A percentile compares a stretch with the other conserved stretches of the same genome.
Evolutionary conservation across 2,797 vertebrate species (phyloP).

Genomic region (Enteromius trimaculatus): DNA sequence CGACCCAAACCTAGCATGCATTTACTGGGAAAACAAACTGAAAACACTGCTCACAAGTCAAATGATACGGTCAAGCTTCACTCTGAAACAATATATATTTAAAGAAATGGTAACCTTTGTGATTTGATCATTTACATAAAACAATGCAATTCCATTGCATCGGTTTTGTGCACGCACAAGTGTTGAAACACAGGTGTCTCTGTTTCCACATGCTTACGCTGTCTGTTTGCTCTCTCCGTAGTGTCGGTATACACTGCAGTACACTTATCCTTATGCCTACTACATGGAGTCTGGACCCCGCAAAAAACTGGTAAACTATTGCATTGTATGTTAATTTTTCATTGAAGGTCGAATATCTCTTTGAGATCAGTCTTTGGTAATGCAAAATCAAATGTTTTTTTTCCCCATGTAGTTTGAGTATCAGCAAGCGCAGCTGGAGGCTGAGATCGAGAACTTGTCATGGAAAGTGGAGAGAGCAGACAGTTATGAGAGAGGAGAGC

Average conservation of each 20-base stretch:
- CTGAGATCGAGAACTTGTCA: constrained; percentile 98
- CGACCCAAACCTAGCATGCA: not conserved
- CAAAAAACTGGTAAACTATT: constrained; percentile 93
- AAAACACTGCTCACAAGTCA: not conserved
- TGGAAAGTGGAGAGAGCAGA: constrained; percentile 99
- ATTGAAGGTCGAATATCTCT: not conserved
- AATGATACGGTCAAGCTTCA: not conserved
- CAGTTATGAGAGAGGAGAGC: constrained; percentile 93
- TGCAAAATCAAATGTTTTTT: not conserved
- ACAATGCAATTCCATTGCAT: not conserved
- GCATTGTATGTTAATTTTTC: not conserved
- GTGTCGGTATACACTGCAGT: constrained; percentile 99
- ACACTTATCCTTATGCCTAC: constrained; percentile 98
- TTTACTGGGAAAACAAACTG: not conserved
- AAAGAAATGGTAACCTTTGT: not conserved
- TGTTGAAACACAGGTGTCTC: not conserved
- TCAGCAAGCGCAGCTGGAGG: constrained; percentile 98
- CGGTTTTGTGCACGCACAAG: not conserved
- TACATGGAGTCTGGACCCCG: constrained; percentile 99
- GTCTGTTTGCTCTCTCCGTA: constrained; percentile 64
- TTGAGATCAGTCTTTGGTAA: constrained; percentile 1
- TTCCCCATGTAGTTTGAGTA: constrained; percentile 89
- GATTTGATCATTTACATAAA: not conserved
- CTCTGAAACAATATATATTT: not conserved
- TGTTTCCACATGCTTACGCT: not conserved